These are phyloP conservation scores for Hecatera dysodea DNA, from an alignment of 2,888 invertebrate genomes.

Conservation along the genomic window DNA sequence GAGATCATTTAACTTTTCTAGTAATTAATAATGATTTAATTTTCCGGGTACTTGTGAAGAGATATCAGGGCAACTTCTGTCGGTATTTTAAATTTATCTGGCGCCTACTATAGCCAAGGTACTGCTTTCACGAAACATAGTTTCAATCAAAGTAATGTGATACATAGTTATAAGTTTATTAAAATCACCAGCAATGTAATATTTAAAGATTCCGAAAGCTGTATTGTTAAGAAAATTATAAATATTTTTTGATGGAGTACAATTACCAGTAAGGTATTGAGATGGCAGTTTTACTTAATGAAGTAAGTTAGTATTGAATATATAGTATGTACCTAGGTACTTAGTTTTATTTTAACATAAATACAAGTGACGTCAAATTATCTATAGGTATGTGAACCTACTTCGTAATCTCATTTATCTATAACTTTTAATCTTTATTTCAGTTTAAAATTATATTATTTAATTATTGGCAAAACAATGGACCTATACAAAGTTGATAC, in stretches of 20 bases:
- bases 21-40: no score
- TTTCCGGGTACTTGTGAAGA: no score
- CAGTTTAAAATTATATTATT: no score
- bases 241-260: background rate
- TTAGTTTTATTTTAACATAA: background rate
- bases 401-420: no score
- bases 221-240: background rate
- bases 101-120: background rate
- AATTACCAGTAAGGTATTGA: background rate
- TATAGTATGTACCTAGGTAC: background rate
- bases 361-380: background rate
- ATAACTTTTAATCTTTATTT: no score
- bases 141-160: conserved; percentile 33
- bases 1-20: no score
- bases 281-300: background rate
- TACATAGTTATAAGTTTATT: conserved; percentile 36
- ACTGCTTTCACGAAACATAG: conserved; percentile 4
- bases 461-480: no score
- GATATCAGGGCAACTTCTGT: no score
- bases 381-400: no score
- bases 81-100: background rate
- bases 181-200: background rate
- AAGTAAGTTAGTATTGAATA: no score
- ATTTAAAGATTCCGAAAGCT: background rate
- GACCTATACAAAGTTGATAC: no score